A percentile compares a stretch with the other conserved stretches of the same genome.
phyloP scores from a whole-genome alignment of 2,797 vertebrate genomes.

The Microcaecilia unicolor region DNA sequence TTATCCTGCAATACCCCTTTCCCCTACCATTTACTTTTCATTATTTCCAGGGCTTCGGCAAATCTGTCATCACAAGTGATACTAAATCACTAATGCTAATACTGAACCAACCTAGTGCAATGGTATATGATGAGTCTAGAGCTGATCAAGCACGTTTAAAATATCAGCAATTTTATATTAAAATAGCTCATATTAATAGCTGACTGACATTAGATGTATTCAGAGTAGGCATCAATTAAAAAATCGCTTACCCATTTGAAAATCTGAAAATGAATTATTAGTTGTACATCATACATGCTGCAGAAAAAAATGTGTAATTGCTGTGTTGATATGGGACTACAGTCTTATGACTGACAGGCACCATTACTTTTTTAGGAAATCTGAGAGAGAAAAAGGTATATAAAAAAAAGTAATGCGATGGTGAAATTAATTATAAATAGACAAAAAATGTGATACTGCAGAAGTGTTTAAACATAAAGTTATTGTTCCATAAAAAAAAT shows the following conservation, averaged over 20 bases:
- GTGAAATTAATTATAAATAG: too few relatives aligned
- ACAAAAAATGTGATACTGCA: too few relatives aligned
- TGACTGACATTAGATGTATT: slow-evolving; percentile 48
- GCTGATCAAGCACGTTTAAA: slow-evolving; percentile 36
- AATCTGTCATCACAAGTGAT: slow-evolving; percentile 19
- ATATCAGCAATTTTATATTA: slow-evolving; percentile 43
- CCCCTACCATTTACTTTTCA: too few relatives aligned
- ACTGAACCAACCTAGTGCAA: slow-evolving; percentile 27
- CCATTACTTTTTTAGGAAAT: too few relatives aligned
- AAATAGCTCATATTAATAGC: slow-evolving; percentile 46
- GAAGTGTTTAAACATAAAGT: too few relatives aligned
- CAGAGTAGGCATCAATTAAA: slow-evolving; percentile 47
- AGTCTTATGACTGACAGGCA: slow-evolving; percentile 45
- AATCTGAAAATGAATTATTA: slow-evolving; percentile 35
- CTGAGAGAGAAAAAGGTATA: too few relatives aligned
- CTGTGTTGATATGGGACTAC: slow-evolving; percentile 30
- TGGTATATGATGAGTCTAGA: slow-evolving; percentile 19
- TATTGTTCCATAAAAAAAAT: too few relatives aligned
- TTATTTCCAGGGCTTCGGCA: too few relatives aligned
- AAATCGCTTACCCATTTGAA: slow-evolving; percentile 47
- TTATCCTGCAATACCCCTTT: too few relatives aligned
- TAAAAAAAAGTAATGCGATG: too few relatives aligned
- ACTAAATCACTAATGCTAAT: slow-evolving; percentile 47
- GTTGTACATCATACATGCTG: slow-evolving; percentile 24
- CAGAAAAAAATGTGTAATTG: slow-evolving; percentile 44